Evolutionary conservation across 2,113 vertebrate species (phyloP).

Genomic region (Indicator indicator): DNA sequence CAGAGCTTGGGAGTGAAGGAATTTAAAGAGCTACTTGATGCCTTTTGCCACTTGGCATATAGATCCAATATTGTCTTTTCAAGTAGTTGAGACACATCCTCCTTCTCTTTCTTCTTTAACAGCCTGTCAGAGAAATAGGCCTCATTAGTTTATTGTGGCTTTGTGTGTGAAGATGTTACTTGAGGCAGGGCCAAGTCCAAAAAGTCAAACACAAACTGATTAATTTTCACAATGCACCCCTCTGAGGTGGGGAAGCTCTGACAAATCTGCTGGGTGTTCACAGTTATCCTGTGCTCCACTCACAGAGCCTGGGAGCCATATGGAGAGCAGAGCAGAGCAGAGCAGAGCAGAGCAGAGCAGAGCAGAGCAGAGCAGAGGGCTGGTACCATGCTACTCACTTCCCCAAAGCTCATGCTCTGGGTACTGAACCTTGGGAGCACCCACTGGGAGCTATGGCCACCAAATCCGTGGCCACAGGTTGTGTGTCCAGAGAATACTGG

Average conservation of each 20-base stretch:
- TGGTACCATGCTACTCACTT: not conserved
- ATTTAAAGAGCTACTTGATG: constrained; percentile 74
- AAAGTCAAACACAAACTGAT: constrained; percentile 73
- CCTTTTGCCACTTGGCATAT: constrained; percentile 65
- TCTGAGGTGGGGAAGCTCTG: constrained; percentile 69
- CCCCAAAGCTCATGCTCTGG: not conserved
- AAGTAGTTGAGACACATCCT: constrained; percentile 51
- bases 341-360: no score
- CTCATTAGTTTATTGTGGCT: constrained; percentile 67
- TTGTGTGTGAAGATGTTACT: constrained; percentile 58
- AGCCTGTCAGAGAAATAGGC: constrained; percentile 58
- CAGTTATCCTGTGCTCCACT: constrained; percentile 50
- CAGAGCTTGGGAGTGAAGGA: constrained; percentile 54
- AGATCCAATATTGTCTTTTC: constrained; percentile 63
- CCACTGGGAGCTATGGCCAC: no score
- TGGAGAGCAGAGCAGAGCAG: constrained; percentile 1
- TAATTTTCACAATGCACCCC: constrained; percentile 73
- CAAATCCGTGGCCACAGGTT: no score
- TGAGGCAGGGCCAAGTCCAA: constrained; percentile 38
- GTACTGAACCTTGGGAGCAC: no score
- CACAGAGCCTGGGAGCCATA: constrained; percentile 27
- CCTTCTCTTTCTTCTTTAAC: constrained; percentile 60
- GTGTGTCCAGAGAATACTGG: no score
- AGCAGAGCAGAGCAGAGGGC: no score
- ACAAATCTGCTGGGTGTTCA: constrained; percentile 66